phyloP scores from a whole-genome alignment of 2,113 vertebrate species.

The Echinops telfairi region DNA sequence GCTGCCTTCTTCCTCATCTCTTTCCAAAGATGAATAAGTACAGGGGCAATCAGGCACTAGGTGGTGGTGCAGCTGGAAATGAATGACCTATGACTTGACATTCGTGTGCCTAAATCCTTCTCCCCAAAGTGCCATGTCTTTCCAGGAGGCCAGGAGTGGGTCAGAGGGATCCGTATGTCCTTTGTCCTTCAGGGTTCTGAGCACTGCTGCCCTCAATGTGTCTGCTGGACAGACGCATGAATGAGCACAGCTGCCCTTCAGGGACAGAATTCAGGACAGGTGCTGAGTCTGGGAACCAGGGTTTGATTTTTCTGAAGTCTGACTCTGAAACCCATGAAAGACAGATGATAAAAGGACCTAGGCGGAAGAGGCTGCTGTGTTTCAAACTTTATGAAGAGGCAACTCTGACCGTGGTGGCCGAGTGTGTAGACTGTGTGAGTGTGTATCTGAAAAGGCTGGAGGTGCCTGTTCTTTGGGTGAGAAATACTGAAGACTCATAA shows the following conservation, averaged over 20 bases:
- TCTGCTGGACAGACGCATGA: fast-evolving
- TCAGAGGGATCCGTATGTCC: not conserved
- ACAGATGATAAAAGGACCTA: not conserved
- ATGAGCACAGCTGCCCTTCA: not conserved
- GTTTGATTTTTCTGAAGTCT: constrained; percentile 42
- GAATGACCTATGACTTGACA: not conserved
- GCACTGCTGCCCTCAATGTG: not conserved
- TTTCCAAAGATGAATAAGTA: constrained; percentile 13
- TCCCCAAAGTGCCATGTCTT: not conserved
- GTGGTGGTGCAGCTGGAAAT: not conserved
- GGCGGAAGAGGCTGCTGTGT: not conserved
- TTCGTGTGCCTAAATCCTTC: not conserved
- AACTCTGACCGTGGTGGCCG: not conserved
- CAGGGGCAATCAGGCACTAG: not conserved
- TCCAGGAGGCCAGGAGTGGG: not conserved
- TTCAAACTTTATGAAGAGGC: not conserved
- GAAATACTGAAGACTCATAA: not conserved
- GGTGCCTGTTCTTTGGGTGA: not conserved
- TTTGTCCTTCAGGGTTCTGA: not conserved
- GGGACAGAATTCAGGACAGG: not conserved
- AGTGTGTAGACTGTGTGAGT: not conserved
- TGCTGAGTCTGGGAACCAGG: not conserved
- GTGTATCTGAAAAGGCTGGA: not conserved
- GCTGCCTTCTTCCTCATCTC: not conserved
- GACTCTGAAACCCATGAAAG: constrained; percentile 3